These are phyloP conservation scores for Tauraco hartlaubi DNA, from an alignment of 2,797 vertebrate genomes.

Conservation along the genomic window DNA sequence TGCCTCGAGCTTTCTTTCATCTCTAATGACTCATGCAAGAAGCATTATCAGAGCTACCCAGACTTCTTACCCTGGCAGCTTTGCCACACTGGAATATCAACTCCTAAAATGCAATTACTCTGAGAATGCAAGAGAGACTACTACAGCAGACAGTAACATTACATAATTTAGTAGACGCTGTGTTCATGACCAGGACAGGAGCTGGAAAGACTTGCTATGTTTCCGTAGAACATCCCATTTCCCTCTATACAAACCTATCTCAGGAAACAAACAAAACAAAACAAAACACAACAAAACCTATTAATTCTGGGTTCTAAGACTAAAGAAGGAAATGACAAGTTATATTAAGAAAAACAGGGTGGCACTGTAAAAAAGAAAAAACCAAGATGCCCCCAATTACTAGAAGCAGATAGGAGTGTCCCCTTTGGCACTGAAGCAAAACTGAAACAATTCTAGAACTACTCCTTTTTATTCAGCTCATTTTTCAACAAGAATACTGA, in stretches of 20 bases:
- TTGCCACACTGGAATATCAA: not conserved
- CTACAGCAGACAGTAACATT: not conserved
- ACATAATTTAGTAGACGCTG: not conserved
- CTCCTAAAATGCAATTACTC: not conserved
- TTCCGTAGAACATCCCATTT: slow-evolving; percentile 54
- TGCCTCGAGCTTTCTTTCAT: not conserved
- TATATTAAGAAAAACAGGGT: slow-evolving; percentile 37
- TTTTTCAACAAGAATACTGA: not conserved
- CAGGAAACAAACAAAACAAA: slow-evolving; percentile 61
- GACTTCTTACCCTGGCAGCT: not conserved
- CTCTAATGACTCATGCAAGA: not conserved
- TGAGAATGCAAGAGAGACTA: not conserved
- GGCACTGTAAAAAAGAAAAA: not conserved
- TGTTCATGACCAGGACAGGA: not conserved
- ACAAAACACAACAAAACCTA: slow-evolving; percentile 3
- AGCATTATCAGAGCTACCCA: not conserved
- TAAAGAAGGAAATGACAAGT: slow-evolving; percentile 58
- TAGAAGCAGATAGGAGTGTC: not conserved
- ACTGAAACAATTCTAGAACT: not conserved
- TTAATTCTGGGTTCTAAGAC: slow-evolving; percentile 35
- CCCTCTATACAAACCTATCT: slow-evolving; percentile 55
- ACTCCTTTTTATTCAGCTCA: not conserved
- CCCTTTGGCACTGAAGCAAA: not conserved
- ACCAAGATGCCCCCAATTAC: not conserved
- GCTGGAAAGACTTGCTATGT: slow-evolving; percentile 42